These are phyloP conservation scores for Phaenicophaeus curvirostris DNA, from an alignment of 2,797 vertebrate species.

Conservation along the genomic window DNA sequence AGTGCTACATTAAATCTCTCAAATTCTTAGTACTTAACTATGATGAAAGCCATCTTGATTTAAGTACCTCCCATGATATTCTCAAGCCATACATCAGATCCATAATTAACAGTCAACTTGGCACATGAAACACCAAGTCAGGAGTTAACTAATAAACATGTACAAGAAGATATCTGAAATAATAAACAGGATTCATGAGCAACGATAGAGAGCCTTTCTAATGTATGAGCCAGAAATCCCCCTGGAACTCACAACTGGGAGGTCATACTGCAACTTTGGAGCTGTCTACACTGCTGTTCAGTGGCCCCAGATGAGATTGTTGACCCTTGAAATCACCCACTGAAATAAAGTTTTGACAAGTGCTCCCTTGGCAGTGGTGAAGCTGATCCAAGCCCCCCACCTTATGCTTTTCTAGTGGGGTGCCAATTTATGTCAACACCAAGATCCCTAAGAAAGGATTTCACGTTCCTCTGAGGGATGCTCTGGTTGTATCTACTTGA, in stretches of 20 bases:
- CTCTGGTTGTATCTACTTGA: neutral
- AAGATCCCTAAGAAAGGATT: neutral
- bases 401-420: neutral
- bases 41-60: slow-evolving; percentile 11
- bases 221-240: neutral
- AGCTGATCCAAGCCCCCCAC: neutral
- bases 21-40: neutral
- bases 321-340: neutral
- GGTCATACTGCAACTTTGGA: neutral
- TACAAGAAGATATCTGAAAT: neutral
- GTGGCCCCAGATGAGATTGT: neutral
- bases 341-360: neutral
- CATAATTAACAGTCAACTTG: neutral
- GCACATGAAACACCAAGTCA: neutral
- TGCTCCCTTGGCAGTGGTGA: neutral
- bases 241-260: neutral
- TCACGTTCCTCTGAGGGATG: neutral
- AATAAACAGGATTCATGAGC: slow-evolving; percentile 12
- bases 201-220: neutral
- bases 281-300: neutral
- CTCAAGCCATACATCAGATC: neutral
- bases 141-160: slow-evolving; percentile 3
- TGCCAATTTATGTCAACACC: neutral
- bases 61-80: neutral
- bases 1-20: neutral